Base-by-base conservation (phyloP, 2,113 vertebrate genomes). In the Seriola quinqueradiata region DNA sequence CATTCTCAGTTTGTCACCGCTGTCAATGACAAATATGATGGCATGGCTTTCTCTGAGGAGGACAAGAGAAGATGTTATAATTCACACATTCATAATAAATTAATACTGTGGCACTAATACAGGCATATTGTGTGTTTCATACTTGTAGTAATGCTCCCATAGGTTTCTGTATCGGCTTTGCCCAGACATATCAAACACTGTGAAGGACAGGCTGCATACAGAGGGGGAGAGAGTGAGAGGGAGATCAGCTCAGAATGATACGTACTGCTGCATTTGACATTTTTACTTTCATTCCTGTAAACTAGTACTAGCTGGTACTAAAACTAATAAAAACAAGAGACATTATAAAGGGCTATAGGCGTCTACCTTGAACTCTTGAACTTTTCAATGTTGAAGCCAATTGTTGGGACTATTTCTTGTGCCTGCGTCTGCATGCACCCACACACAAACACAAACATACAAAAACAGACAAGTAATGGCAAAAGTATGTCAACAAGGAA, bases 121-220 rank as follows among this genome's bases (percentile, higher is more conserved):
- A 7, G 8, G 21, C 42, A 28, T 3, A 25, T 36, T 14, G 8
- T 57, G 66, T 23, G 44, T 64, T 12, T 64, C 96, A 93, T 97
- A 99, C 98, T 98, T 99, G 95, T 99, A 99, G 90, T 99, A 99
- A 91, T 99, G 97, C 78, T 99, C 98, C 98, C 98, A 99, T 19
- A 99, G 95, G 91, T 97, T 98, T 95, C 98, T 96, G 90, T 99
- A 99, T 93, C 97, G 96, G 83, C 97, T 97, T 93, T 99, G 98
- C 71, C 98, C 98, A 71, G 98, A 99, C 98, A 99, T 99, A 79
- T 99, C 98, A 93, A 99, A 99, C 65, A 99, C 98, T 67, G 98
- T 99, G 90, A 99, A 99, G 46, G 97, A 99, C 87, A 99, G 93
- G 93, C 98, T 99, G 90, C 17, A 85, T 87, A 36, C 34, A 81